These are phyloP conservation scores for Pluvianellus socialis DNA, from an alignment of 2,113 vertebrate genomes.

Conservation along the genomic window DNA sequence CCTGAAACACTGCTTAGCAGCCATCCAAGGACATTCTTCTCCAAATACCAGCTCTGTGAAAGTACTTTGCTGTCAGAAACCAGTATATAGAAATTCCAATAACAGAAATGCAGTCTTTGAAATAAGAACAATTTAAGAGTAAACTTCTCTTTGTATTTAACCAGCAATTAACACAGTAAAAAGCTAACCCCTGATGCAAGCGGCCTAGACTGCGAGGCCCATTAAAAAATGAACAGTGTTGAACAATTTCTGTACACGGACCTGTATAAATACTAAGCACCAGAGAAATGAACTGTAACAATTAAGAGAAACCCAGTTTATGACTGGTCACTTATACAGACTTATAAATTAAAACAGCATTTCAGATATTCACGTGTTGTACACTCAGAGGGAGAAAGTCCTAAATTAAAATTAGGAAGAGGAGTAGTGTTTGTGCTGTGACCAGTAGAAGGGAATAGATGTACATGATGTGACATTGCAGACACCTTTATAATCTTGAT, in stretches of 20 bases:
- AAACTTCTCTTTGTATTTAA: not conserved
- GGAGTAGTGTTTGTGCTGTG: not conserved
- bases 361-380: not conserved
- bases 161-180: not conserved
- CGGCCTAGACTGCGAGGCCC: not conserved
- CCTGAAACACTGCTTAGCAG: not conserved
- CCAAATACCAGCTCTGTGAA: not conserved
- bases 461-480: not conserved
- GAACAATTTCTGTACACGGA: not conserved
- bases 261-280: not conserved
- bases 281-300: not conserved
- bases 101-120: not conserved
- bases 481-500: not conserved
- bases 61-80: not conserved
- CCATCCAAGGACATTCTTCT: not conserved
- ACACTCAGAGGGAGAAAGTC: not conserved
- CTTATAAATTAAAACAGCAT: not conserved
- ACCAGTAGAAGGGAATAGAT: not conserved
- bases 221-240: not conserved
- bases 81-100: not conserved
- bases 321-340: not conserved
- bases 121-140: not conserved
- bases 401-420: not conserved
- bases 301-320: not conserved
- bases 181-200: not conserved